Base-by-base conservation (phyloP, 2,888 invertebrate species). In the Dryobotodes eremita region DNA sequence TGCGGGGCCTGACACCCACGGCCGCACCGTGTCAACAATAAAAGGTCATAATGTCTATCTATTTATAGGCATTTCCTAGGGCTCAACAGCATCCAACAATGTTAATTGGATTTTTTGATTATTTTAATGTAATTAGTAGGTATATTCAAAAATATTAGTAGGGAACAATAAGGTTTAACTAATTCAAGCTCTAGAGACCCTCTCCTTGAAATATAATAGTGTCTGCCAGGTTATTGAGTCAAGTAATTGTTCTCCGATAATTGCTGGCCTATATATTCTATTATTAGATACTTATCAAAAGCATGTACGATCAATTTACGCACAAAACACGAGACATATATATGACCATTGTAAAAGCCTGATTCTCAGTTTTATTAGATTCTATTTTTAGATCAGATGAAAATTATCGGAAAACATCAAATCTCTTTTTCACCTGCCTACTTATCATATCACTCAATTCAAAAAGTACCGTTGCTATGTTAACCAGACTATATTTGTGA, bases 211-310 rank as follows among this genome's bases (percentile, higher is more conserved):
- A 75, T 48, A 3, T 36, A 36, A 36, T 1, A 36, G 13, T 13
- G 48, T 46, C 3, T 31, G 6, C 7, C 46, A 75, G n/a, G 20
- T 48, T 72, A 75, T 53, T 57, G n/a, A 57, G 46, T 3, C 46
- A 53, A 78, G 26, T 53, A 81, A 36, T 53, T 61, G 46, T 62
- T 75, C 42, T 82, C 50, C 59, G 17, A 36, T n/a, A n/a, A n/a
- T 75, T 26, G 23, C 26, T 53, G 83, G n/a, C 66, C 77, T 23
- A 83, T 23, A 83, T 36, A 83, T 79, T 76, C 46, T 83, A 83
- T 55, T 83, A 66, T 26, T 48, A 76, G 23, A 17, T 23, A 46
- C n/a, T 74, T 81, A 81, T 64, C 15, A 42, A 57, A 62, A 50
- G n/a, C 31, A 17, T 46, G 20, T n/a, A 7, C 42, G 76, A 79